A percentile compares a stretch with the other conserved stretches of the same genome.
Conservation (phyloP, 2,113 vertebrate species). For the Ceratotherium simum region DNA sequence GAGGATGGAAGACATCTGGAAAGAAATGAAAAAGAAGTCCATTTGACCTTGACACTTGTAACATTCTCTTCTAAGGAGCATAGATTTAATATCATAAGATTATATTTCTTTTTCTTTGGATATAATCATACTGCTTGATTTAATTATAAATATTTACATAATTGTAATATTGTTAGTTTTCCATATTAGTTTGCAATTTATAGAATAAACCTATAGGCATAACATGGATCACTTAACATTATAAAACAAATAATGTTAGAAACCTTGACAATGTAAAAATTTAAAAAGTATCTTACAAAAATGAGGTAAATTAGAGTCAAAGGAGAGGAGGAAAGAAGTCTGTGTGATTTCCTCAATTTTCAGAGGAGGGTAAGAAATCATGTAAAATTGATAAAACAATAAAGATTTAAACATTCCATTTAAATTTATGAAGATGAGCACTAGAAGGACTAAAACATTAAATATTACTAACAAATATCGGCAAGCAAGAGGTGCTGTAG, state of each 20-base stretch:
- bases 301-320: neutral
- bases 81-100: neutral
- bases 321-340: neutral
- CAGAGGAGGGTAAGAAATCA: neutral
- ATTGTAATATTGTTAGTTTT: neutral
- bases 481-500: neutral
- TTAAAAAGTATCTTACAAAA: neutral
- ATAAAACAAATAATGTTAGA: neutral
- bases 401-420: neutral
- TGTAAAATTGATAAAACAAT: neutral
- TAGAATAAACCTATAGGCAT: neutral
- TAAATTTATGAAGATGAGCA: neutral
- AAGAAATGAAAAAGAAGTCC: neutral
- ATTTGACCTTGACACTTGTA: neutral
- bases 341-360: neutral
- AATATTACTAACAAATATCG: neutral
- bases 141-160: neutral
- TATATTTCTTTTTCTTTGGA: neutral
- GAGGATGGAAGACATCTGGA: neutral
- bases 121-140: neutral
- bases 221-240: neutral
- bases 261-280: neutral
- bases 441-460: neutral
- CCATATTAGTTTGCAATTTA: neutral
- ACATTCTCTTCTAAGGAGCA: neutral